Base-by-base conservation (phyloP, 2,888 invertebrate genomes). In the Dryobota labecula region DNA sequence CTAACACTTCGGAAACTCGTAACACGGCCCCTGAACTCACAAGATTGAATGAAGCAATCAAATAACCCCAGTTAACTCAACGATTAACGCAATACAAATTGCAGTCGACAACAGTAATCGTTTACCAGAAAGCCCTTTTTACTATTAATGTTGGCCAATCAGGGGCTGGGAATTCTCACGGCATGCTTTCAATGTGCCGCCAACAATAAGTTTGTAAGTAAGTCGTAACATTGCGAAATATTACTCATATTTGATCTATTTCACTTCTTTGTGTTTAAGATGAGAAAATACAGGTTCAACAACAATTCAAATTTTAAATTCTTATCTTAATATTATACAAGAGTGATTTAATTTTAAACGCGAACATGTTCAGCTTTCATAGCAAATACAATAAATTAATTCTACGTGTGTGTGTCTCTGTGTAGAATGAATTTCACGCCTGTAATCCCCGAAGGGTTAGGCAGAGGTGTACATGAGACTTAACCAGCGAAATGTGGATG, bases 121-220 rank as follows among this genome's bases (percentile, higher is more conserved):
- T 76, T 79, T 79, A 61, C 66, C 49, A 70, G 73, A 49, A 49
- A 85, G 70, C 84, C 86, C 86, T 81, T 84, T 83, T 85, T 84
- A 64, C 73, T 72, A 73, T 57, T 70, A 66, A 43, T 65, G 78
- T 84, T 84, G 51, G 75, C 74, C 76, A 84, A 84, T 79, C 70
- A 70, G 62, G 51, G 60, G 65, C 74, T 81, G 86, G 69, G 82
- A 84, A 72, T 84, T 84, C 84, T 75, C 84, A 84, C 84, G 84
- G 63, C 72, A 83, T 74, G 73, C 78, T 83, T 84, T 80, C 78
- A 73, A 72, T 65, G 69, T 70, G 27, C 54, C n/a, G 27, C 66
- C 62, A 69, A 84, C 85, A 85, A 85, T 85, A 73, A 72, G 45
- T 51, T 60, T 43, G 60, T 64, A 69, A 56, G 56, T 63, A 70